Evolutionary conservation across 2,113 vertebrate genomes (phyloP).

Genomic region (Corapipo altera): DNA sequence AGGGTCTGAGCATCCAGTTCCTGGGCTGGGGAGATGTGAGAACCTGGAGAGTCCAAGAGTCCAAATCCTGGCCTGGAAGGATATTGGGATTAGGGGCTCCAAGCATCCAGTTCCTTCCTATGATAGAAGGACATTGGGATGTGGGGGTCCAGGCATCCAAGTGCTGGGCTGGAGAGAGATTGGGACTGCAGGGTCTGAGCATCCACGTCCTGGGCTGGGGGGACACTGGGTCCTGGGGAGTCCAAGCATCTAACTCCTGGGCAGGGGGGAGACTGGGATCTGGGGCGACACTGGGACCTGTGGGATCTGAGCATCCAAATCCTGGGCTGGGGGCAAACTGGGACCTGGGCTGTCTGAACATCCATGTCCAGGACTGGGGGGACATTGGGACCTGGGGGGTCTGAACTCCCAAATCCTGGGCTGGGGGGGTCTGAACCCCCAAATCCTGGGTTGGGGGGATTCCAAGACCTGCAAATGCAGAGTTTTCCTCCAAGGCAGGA

Average conservation of each 20-base stretch:
- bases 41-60: no score
- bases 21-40: not conserved
- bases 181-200: no score
- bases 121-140: not conserved
- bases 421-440: not conserved
- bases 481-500: not conserved
- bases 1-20: not conserved
- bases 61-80: not conserved
- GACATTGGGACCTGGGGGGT: not conserved
- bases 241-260: not conserved
- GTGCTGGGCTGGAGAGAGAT: no score
- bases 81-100: not conserved
- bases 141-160: rapidly evolving
- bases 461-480: not conserved
- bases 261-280: no score
- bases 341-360: not conserved
- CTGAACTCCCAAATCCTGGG: not conserved
- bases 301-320: not conserved
- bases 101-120: not conserved
- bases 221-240: no score
- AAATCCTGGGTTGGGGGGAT: not conserved
- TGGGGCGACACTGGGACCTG: not conserved
- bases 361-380: not conserved
- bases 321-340: no score
- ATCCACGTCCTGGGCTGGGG: not conserved